phyloP scores from a whole-genome alignment of 2,888 invertebrate species.

The Laothoe populi region DNA sequence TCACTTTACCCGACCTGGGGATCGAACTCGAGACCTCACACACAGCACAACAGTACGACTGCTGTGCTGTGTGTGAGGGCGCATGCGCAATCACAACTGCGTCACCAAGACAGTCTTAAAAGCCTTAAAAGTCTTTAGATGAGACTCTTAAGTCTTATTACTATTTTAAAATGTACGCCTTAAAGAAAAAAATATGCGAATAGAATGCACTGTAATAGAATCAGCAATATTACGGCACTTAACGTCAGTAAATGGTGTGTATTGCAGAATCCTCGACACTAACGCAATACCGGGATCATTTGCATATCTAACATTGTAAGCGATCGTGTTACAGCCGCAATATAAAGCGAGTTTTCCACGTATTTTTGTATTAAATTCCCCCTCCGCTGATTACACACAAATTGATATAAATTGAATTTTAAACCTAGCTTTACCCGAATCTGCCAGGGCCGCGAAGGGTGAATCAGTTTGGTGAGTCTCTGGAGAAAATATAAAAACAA shows the following conservation, averaged over 20 bases:
- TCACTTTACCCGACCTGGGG: too few species aligned
- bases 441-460: conserved; percentile 41
- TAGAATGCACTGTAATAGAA: background rate
- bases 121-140: too few species aligned
- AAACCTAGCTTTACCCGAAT: conserved; percentile 70
- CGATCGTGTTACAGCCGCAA: conserved; percentile 59
- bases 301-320: conserved; percentile 61
- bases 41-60: too few species aligned
- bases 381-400: conserved; percentile 79
- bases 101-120: too few species aligned
- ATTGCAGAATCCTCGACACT: conserved; percentile 18
- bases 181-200: background rate
- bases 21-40: too few species aligned
- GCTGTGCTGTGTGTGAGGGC: too few species aligned
- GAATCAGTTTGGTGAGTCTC: conserved; percentile 9
- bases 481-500: conserved; percentile 17
- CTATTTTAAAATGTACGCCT: too few species aligned
- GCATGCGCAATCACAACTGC: too few species aligned
- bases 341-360: conserved; percentile 59
- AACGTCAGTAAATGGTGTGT: conserved; percentile 17
- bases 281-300: conserved; percentile 47
- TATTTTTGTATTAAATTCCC: conserved; percentile 76
- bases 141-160: too few species aligned
- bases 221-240: conserved; percentile 13
- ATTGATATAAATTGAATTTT: conserved; percentile 84